Evolutionary conservation across 2,888 invertebrate species (phyloP), one percentile per base, ranked within the genome.

Genomic region (Drosophila diplacantha): DNA sequence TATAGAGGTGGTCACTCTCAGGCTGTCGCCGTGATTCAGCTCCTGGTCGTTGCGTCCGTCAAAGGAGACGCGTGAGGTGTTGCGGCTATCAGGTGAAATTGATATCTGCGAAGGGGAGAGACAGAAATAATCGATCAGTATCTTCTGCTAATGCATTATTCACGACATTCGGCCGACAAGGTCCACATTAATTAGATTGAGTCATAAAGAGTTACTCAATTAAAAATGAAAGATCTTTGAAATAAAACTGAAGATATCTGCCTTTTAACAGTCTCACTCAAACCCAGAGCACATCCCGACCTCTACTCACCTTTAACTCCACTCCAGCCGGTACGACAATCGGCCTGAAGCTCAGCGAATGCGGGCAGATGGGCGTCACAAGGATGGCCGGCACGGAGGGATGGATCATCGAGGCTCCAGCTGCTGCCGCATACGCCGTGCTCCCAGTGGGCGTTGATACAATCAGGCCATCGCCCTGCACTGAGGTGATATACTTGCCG

Each of bases 371-470:
- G 24, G 98, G 98, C 3, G 97, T 97, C 56, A 98, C 96, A 95
- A 98, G 95, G 83, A 98, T 96, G 29, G 98, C 97, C 12, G 98
- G 98, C 53, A 98, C 98, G 32, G 96, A 96, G 3, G 98, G 98
- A 89, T 98, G 98, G 85, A 98, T 96, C 97, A 98, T 98, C 53
- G 97, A 97, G 18, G 98, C 98, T 29, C 98, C 98, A 5, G 98
- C 97, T 0, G 97, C 96, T 16, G 96, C 96, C 0, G 97, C 96
- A 89, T 97, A 97, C 0, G 97, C 97, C 1, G 97, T 97, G 82
- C 96, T 96, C 53, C 98, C 98, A 0, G 98, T 98, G 1, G 98
- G 98, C 0, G 98, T 98, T 41, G 97, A 97, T 14, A 98, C 96
- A 85, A 98, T 98, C 71, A 98, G 89, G 52, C 94, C 96, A 85